Evolutionary conservation across 2,888 invertebrate genomes (phyloP).

Genomic region (Pollenia griseotomentosa): DNA sequence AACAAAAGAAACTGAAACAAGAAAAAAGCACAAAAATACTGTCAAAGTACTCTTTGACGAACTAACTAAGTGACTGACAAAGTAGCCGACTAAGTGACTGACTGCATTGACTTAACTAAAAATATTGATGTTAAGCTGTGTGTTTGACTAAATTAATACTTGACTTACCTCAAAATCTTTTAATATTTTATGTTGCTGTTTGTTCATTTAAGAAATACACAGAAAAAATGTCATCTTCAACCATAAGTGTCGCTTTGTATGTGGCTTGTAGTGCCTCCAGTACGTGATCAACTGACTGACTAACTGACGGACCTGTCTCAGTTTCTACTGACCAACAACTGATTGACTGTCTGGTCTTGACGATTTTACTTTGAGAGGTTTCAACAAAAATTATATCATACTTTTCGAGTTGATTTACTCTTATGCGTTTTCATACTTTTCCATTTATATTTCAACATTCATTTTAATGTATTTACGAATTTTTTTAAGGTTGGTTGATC

Average conservation of each 20-base stretch:
- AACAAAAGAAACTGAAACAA: slow-evolving; percentile 26
- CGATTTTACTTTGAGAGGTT: slow-evolving; percentile 63
- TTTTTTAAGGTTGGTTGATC: slow-evolving; percentile 9
- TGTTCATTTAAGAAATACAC: slow-evolving; percentile 34
- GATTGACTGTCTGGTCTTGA: slow-evolving; percentile 50
- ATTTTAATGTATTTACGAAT: slow-evolving; percentile 38
- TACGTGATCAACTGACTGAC: slow-evolving; percentile 77
- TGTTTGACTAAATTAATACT: slow-evolving; percentile 37
- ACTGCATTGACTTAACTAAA: slow-evolving; percentile 19
- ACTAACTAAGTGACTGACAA: slow-evolving; percentile 57
- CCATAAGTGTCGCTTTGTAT: slow-evolving; percentile 79
- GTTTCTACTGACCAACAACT: slow-evolving; percentile 51
- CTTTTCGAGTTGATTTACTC: slow-evolving; percentile 76
- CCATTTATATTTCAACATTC: slow-evolving; percentile 63
- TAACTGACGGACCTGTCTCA: slow-evolving; percentile 61
- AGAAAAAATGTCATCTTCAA: slow-evolving; percentile 70
- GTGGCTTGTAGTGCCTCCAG: slow-evolving; percentile 75
- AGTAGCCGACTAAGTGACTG: slow-evolving; percentile 24
- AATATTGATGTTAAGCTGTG: not conserved
- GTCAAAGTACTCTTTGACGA: slow-evolving; percentile 49
- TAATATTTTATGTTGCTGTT: slow-evolving; percentile 56
- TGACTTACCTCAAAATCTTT: slow-evolving; percentile 51
- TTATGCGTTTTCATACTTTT: slow-evolving; percentile 69
- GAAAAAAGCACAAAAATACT: slow-evolving; percentile 21
- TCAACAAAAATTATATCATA: slow-evolving; percentile 81